Base-by-base conservation (phyloP, 2,888 invertebrate species). In the Ectobius pallidus region DNA sequence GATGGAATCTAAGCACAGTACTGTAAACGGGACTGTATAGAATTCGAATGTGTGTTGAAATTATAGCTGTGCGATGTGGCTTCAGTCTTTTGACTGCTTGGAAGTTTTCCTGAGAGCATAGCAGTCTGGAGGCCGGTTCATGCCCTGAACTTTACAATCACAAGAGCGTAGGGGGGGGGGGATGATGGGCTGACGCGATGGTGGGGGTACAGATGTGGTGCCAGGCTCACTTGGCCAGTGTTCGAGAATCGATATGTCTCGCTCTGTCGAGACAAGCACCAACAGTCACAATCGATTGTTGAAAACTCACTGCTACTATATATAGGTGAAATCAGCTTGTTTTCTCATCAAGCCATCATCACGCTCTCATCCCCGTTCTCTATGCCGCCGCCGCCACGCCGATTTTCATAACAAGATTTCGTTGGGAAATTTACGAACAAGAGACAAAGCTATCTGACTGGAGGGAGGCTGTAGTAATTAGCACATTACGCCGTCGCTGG, bases 201-300 rank as follows among this genome's bases (percentile, higher is more conserved):
- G 25, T 52, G 52, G 52, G 25, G 14, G 3, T n/a, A 9, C 49
- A 49, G 49, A 18, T 49, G 49, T 49, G 49, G 49, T 49, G 49
- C 25, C 52, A 52, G 52, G 52, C 25, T 22, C 52, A 22, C 52
- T 52, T 52, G 52, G 25, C 25, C 22, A 25, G 52, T 25, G 52
- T 63, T 42, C 25, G 63, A 63, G 63, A 63, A 63, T 63, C 63
- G 63, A 63, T 63, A 63, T 63, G 39, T 63, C 42, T 39, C 63
- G 63, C 63, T 22, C 22, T n/a, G 63, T 39, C 70, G 70, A 70
- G 70, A 58, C 39, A 70, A 61, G 70, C 58, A 70, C 70, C 44
- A 61, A 32, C 62, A 46, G 70, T 32, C 62, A 70, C 70, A 70
- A 70, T 70, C 70, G 70, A 70, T 62, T 70, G 70, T 46, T 63